Evolutionary conservation across 2,113 vertebrate genomes (phyloP), one percentile per base, ranked within the genome.

Genomic region (Catharus fuscescens): DNA sequence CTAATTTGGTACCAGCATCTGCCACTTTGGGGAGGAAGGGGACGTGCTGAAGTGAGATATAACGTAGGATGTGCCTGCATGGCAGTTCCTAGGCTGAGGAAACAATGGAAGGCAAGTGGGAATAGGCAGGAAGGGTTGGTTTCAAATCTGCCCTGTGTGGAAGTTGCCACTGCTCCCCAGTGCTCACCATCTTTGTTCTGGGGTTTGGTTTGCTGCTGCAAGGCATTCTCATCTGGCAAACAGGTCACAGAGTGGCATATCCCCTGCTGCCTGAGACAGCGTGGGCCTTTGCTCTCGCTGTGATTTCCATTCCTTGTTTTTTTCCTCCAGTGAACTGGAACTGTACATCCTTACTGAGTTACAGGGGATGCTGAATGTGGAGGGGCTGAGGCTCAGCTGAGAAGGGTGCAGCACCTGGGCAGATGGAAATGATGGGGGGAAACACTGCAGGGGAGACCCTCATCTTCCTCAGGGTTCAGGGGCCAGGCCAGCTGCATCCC

Each of bases 21-120:
- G 96, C 69, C 61, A 20, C 83, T 83, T 32, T 82, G 15, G 84
- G 93, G 91, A 96, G 95, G 92, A 94, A 89, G 24, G 52, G 94
- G 71, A 78, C 97, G 96, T 94, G 81, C 59, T 88, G 82, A 94
- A 95, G 92, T 94, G 93, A 93, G 89, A 92, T 77, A 74, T 24
- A 80, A 80, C 24, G 95, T 84, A 74, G 93, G 93, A 91, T 93
- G 91, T 83, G 93, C 82, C 79, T 67, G 70, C 48, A 40, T 57
- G 90, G 70, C 79, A 70, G 32, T 26, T 90, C 88, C 65, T 47
- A 47, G 89, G 92, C 40, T 66, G 2, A 20, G 79, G 88, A 93
- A 94, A 97, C 91, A 94, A 95, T 95, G 88, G 91, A 53, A 81
- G 57, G 42, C 83, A 72, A 93, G 52, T 81, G 81, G 92, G 83